Evolutionary conservation across 2,888 invertebrate genomes (phyloP).

Genomic region (Plagodis dolabraria): DNA sequence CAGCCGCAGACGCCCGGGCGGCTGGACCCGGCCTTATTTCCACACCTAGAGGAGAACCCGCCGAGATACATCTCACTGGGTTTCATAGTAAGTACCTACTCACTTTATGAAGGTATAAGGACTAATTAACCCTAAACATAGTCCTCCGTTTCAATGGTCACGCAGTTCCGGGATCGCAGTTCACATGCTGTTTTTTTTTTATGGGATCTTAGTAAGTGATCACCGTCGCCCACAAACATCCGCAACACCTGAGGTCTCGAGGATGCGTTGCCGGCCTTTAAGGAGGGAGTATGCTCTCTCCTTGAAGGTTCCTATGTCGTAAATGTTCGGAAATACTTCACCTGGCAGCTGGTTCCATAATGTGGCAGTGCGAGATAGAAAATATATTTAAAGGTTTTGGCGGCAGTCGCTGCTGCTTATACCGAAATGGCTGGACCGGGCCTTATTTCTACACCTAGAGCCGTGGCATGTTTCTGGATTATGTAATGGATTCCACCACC

Average conservation of each 20-base stretch:
- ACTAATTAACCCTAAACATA: background rate
- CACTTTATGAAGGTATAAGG: background rate
- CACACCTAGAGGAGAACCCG: slow-evolving; percentile 67
- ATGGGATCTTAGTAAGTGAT: no score
- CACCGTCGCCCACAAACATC: no score
- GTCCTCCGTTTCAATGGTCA: slow-evolving; percentile 91
- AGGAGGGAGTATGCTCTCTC: no score
- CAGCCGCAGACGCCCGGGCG: slow-evolving; percentile 74
- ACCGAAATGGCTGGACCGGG: slow-evolving; percentile 76
- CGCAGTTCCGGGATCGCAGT: slow-evolving; percentile 96
- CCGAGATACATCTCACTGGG: slow-evolving; percentile 77
- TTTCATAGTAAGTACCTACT: slow-evolving; percentile 65
- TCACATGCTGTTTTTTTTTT: no score
- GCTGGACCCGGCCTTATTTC: slow-evolving; percentile 72
- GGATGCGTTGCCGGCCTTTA: no score
- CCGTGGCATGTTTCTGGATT: slow-evolving; percentile 77
- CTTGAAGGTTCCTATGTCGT: no score
- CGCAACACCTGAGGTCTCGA: no score
- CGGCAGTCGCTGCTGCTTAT: slow-evolving; percentile 72
- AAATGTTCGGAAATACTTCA: no score
- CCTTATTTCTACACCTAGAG: slow-evolving; percentile 68
- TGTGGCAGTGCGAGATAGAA: no score
- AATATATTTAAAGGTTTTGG: no score
- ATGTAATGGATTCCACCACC: no score
- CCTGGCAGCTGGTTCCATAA: no score